Percentiles rank a stretch among this genome's conserved stretches.
Evolutionary conservation across 2,797 vertebrate genomes (phyloP).

Genomic region (Siniperca scherzeri): DNA sequence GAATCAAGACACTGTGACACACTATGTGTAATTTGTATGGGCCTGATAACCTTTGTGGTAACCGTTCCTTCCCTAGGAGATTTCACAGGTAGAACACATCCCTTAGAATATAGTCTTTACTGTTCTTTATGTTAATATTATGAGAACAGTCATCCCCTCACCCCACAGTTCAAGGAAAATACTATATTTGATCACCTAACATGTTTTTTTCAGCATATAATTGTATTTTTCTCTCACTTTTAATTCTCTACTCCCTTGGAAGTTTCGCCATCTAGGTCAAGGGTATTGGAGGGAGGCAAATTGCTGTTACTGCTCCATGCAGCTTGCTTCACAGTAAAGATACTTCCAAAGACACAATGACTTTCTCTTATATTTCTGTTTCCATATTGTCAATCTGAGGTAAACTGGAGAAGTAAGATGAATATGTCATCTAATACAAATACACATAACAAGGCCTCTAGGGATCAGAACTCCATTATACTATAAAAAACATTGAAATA

Average conservation of each 20-base stretch:
- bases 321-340: constrained; percentile 57
- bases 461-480: constrained; percentile 42
- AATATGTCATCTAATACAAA: constrained; percentile 37
- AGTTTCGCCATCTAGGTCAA: constrained; percentile 85
- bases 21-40: constrained; percentile 72
- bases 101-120: constrained; percentile 55
- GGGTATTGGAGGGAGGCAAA: constrained; percentile 77
- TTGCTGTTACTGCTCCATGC: constrained; percentile 64
- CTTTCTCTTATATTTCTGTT: constrained; percentile 63
- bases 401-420: constrained; percentile 46
- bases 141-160: constrained; percentile 73
- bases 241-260: constrained; percentile 83
- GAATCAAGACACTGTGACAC: constrained; percentile 57
- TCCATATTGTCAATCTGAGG: constrained; percentile 39
- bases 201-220: constrained; percentile 60
- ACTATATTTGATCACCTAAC: constrained; percentile 83
- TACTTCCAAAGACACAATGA: constrained; percentile 72
- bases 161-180: constrained; percentile 84
- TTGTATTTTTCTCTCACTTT: constrained; percentile 80
- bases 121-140: constrained; percentile 72
- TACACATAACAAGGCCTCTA: constrained; percentile 48
- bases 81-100: constrained; percentile 56
- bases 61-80: constrained; percentile 58
- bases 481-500: constrained; percentile 40
- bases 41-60: constrained; percentile 60